Evolutionary conservation across 2,113 vertebrate genomes (phyloP), one percentile per base, ranked within the genome.

Genomic region (Prochilodus magdalenae): DNA sequence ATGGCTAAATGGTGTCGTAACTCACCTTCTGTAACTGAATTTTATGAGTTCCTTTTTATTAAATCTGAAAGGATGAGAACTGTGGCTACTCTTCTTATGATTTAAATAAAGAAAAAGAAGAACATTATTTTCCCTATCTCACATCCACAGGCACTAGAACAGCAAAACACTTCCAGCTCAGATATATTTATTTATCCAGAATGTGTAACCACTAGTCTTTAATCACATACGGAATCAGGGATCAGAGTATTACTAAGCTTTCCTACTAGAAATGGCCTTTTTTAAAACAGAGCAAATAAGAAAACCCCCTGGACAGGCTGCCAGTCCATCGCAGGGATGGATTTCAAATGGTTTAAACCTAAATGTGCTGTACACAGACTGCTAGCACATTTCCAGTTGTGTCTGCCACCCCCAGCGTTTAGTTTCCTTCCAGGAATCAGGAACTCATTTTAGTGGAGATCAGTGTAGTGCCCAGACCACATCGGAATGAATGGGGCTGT

Each of bases 1-100:
- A 80, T 55, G 53, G 33, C 29, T 74, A 81, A 81, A 81, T 15
- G 26, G 74, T 74, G 47, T n/a, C 49, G 66, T 74, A 81, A 81
- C 47, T 66, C 71, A 81, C 22, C 40, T 26, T 63, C 24, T 47
- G 33, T 69, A 75, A 74, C 73, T 57, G n/a, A 51, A n/a, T 71
- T 70, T 44, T 69, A 18, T 73, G 55, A 40, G 1, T 60, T 24
- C n/a, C n/a, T n/a, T 30, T 59, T 55, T 30, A 69, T 60, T 59
- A 49, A 36, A 73, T 66, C 44, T 27, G 30, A 78, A 73, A 66
- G 30, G 69, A 79, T 73, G 30, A 36, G 47, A n/a, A 83, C 47
- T 49, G 16, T 44, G 60, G 49, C 47, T 29, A 59, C 40, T 67
- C 62, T 66, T 67, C 66, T 51, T 75, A 67, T 12, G 27, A 11